A percentile compares a stretch with the other conserved stretches of the same genome.
Conservation (phyloP, 92 coral and sea anemone species). For the Parazoanthus atlanticus region DNA sequence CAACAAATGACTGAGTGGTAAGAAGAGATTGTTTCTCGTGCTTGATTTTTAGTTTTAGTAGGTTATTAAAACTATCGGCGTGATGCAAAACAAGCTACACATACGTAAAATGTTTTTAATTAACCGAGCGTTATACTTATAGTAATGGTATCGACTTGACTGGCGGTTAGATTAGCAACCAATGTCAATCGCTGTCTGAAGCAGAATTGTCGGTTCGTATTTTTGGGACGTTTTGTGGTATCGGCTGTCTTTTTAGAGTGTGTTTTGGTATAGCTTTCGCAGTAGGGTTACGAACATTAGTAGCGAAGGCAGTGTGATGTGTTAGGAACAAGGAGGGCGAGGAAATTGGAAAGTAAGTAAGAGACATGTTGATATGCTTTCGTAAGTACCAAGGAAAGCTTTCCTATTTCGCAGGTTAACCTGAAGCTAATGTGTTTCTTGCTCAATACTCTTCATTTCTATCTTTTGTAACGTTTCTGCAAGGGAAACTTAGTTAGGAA, state of each 20-base stretch:
- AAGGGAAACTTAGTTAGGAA: neutral
- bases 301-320: neutral
- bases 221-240: neutral
- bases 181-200: neutral
- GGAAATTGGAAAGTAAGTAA: neutral
- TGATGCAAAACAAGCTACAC: neutral
- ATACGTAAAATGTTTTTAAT: neutral
- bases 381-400: neutral
- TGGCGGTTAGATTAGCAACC: neutral
- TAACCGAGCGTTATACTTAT: neutral
- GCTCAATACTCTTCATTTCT: neutral
- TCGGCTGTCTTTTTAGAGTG: neutral
- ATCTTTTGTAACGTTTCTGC: neutral
- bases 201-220: neutral
- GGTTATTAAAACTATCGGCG: neutral
- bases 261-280: neutral
- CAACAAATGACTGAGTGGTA: neutral
- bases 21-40: neutral
- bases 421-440: neutral
- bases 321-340: neutral
- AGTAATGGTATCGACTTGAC: neutral
- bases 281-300: neutral
- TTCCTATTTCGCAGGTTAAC: neutral
- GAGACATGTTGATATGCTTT: neutral
- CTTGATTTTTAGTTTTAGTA: neutral